Conservation (phyloP, 2,888 invertebrate genomes). For the Papilio elwesi region DNA sequence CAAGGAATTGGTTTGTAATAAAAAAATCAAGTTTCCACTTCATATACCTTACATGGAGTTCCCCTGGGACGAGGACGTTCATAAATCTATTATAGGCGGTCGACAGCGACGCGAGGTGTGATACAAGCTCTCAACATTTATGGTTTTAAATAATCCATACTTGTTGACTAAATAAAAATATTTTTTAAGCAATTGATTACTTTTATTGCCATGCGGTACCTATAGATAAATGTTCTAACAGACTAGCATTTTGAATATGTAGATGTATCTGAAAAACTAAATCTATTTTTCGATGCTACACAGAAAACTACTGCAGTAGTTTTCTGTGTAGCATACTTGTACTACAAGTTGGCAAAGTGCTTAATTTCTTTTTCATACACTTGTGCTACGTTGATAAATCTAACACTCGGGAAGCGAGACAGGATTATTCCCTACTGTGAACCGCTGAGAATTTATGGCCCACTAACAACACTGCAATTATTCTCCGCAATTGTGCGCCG, state of each 20-base stretch:
- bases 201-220: too few species aligned
- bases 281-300: too few species aligned
- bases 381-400: not conserved
- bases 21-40: slow-evolving; percentile 11
- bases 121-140: not conserved
- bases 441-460: not conserved
- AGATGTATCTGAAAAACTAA: too few species aligned
- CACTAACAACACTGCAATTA: not conserved
- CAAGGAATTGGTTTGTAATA: slow-evolving; percentile 1
- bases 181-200: too few species aligned
- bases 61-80: slow-evolving; percentile 7
- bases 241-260: too few species aligned
- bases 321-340: too few species aligned
- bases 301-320: too few species aligned
- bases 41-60: too few species aligned
- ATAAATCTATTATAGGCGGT: slow-evolving; percentile 13
- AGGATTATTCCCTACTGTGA: slow-evolving; percentile 17
- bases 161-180: not conserved
- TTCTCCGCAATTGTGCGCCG: not conserved
- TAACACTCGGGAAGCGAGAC: not conserved
- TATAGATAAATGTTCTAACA: too few species aligned
- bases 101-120: not conserved
- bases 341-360: too few species aligned
- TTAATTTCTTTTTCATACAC: not conserved
- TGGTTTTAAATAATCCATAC: not conserved